phyloP scores from a whole-genome alignment of 2,113 vertebrate species.

The Chrysemys picta region DNA sequence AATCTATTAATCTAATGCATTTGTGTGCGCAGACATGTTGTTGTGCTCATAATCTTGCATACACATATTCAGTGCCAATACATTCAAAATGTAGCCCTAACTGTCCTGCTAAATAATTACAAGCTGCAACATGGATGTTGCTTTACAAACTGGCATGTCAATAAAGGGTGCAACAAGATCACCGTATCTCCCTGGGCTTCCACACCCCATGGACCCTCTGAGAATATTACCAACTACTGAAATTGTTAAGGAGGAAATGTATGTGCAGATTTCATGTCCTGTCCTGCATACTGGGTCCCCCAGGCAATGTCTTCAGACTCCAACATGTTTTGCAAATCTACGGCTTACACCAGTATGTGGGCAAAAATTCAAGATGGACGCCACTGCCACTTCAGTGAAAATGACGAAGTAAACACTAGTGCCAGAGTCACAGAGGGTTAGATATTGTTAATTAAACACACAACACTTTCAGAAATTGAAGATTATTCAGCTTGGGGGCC shows the following conservation, averaged over 20 bases:
- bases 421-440: neutral
- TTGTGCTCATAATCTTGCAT: neutral
- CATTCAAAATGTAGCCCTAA: neutral
- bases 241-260: neutral
- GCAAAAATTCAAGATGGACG: neutral
- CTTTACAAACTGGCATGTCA: neutral
- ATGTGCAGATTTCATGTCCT: neutral
- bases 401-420: neutral
- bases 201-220: neutral
- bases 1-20: neutral
- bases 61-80: neutral
- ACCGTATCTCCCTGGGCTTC: neutral
- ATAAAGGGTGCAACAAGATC: neutral
- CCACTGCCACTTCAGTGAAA: neutral
- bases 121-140: too few species aligned
- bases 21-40: neutral
- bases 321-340: neutral
- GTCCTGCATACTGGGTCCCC: neutral
- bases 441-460: neutral
- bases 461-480: neutral
- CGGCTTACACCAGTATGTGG: neutral
- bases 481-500: neutral
- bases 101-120: neutral
- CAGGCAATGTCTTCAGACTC: neutral
- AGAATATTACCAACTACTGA: neutral